Evolutionary conservation across 2,888 invertebrate genomes (phyloP).

Genomic region (Fragum fragum): DNA sequence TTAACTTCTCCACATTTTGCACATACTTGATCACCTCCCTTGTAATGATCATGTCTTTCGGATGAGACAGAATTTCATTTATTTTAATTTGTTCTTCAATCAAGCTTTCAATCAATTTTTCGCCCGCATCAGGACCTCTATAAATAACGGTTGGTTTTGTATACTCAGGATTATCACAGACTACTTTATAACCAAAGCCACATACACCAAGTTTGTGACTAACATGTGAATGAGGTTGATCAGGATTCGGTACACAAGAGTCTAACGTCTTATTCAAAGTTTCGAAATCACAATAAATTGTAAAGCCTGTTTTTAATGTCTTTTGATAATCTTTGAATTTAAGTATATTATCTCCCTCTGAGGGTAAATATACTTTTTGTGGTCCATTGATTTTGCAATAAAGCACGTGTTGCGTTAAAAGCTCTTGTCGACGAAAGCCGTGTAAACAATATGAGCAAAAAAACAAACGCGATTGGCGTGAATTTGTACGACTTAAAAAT

Average conservation of each 20-base stretch:
- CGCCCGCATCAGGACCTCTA: constrained; percentile 24
- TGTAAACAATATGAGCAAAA: constrained; percentile 63
- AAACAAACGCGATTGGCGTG: not conserved
- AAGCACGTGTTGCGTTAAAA: constrained; percentile 39
- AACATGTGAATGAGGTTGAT: not conserved
- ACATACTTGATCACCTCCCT: too few species aligned
- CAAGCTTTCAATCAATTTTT: constrained; percentile 20
- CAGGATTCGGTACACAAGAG: constrained; percentile 21
- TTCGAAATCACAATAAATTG: constrained; percentile 62
- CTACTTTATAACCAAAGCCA: constrained; percentile 29
- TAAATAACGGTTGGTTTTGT: constrained; percentile 25
- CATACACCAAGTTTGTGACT: constrained; percentile 29
- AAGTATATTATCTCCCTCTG: constrained; percentile 52
- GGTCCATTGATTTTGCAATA: constrained; percentile 46
- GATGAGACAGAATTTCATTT: constrained; percentile 22
- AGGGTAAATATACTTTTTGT: constrained; percentile 55
- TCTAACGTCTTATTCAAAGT: constrained; percentile 36
- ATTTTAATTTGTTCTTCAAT: constrained; percentile 38
- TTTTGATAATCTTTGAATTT: constrained; percentile 56
- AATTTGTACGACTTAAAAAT: constrained; percentile 50
- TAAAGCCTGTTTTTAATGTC: constrained; percentile 48
- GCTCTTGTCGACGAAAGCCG: constrained; percentile 36
- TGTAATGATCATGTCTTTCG: constrained; percentile 43
- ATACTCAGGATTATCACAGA: constrained; percentile 6
- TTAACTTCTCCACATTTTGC: too few species aligned